Percentiles rank a stretch among this genome's conserved stretches.
Conservation (phyloP, 2,888 invertebrate species). For the Euzetes globulus region DNA sequence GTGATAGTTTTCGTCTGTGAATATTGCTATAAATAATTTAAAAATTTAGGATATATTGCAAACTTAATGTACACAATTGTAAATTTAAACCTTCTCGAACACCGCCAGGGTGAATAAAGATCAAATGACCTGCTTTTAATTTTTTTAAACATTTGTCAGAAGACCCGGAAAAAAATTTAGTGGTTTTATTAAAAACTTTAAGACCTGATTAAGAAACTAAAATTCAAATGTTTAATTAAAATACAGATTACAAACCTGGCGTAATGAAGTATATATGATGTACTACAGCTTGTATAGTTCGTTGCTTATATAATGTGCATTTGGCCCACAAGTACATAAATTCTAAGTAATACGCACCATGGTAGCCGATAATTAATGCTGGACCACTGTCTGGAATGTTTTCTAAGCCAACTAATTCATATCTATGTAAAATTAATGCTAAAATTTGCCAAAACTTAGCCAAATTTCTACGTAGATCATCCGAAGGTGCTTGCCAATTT, state of each 20-base stretch:
- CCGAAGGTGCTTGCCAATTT: too few relatives aligned
- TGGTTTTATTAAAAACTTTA: background rate
- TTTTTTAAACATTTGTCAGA: slow-evolving; percentile 77
- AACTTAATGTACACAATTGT: background rate
- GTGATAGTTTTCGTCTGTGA: slow-evolving; percentile 80
- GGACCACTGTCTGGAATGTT: slow-evolving; percentile 77
- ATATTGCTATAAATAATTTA: slow-evolving; percentile 64
- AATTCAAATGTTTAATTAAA: too few relatives aligned
- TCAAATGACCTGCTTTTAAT: slow-evolving; percentile 75
- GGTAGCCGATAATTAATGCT: slow-evolving; percentile 88
- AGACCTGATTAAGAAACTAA: background rate
- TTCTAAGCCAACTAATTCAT: slow-evolving; percentile 80
- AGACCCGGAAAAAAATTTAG: slow-evolving; percentile 67
- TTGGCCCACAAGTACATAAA: slow-evolving; percentile 87
- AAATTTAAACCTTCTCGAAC: slow-evolving; percentile 28
- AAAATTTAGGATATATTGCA: background rate
- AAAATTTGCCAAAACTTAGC: too few relatives aligned
- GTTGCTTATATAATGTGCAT: slow-evolving; percentile 65
- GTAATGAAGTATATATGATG: slow-evolving; percentile 90
- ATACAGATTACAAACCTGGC: slow-evolving; percentile 59
- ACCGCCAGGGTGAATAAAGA: slow-evolving; percentile 84
- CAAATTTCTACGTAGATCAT: too few relatives aligned
- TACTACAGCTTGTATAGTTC: slow-evolving; percentile 75
- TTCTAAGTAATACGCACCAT: slow-evolving; percentile 93
- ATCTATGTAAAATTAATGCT: too few relatives aligned